Evolutionary conservation across 2,888 invertebrate genomes (phyloP), one percentile per base, ranked within the genome.

Genomic region (Geophilus truncorum): DNA sequence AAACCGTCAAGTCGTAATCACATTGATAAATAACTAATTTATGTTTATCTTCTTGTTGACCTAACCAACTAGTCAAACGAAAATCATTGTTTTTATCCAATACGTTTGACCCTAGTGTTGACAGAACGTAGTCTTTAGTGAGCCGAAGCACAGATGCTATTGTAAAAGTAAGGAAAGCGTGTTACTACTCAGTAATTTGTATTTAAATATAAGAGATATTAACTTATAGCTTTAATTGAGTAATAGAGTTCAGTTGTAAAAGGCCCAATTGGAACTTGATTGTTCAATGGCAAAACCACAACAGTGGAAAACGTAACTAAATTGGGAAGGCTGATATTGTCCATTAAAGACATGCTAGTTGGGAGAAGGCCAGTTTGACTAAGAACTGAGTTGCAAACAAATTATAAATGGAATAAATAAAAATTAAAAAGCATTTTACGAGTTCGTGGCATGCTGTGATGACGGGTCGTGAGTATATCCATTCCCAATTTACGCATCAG

Each of bases 161-260:
- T n/a, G 10, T 75, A 75, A 21, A 21, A 18, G 75, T 75, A 75
- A 75, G 4, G 30, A 25, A 32, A 45, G 6, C 77, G 10, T 82
- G 76, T 40, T n/a, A n/a, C n/a, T n/a, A n/a, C n/a, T n/a, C n/a
- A n/a, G n/a, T n/a, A n/a, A n/a, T n/a, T n/a, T n/a, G n/a, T n/a
- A n/a, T n/a, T n/a, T n/a, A n/a, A n/a, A n/a, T n/a, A n/a, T n/a
- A n/a, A n/a, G n/a, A n/a, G 9, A 78, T 36, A 15, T 18, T 79
- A 75, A 80, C 76, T 34, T 84, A 98, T 96, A 81, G 93, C 93
- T 85, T 93, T 93, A 15, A 99, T 89, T 18, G 97, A 95, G 87
- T 98, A 97, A 86, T 95, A 97, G 45, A 99, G 89, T 87, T 99
- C 99, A 86, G 95, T 94, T 0, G 97, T 95, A 88, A 99, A 99